Evolutionary conservation across 2,888 invertebrate species (phyloP), one percentile per base, ranked within the genome.

Genomic region (Spialia ferax): DNA sequence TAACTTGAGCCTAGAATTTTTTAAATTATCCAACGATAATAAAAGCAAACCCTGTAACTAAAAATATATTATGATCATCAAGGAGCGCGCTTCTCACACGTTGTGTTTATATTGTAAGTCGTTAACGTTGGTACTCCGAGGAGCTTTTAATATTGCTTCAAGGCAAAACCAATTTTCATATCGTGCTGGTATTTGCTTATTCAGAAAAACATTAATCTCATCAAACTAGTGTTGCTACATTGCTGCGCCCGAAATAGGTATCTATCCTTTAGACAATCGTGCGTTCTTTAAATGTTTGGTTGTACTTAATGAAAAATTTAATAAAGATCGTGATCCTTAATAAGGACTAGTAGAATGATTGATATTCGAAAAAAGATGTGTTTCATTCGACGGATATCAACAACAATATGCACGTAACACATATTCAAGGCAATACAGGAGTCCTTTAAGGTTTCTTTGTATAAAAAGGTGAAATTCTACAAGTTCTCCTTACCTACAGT

Each of bases 151-250:
- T 66, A 15, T 61, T 54, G 22, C 60, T 15, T 60, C 66, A 55
- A 66, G 60, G 60, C 45, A 54, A 61, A 61, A 66, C 60, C 60
- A 66, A 66, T 66, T 66, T 66, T 60, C 60, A 66, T 61, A 66
- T 61, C 66, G 42, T 52, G 18, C 42, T 32, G 54, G 60, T 61
- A 61, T 66, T 66, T 60, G 59, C 35, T 54, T 66, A 60, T 32
- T 22, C 23, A 54, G 15, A 66, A 55, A 66, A 54, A 54, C 66
- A 66, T 52, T 50, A 65, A 57, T 60, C 26, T 57, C 22, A 42
- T 42, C 13, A 57, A 10, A 29, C 32, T 38, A 42, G 23, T 10
- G 26, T 55, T 26, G 54, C 15, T 26, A 42, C 42, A 26, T 59
- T 54, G 15, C 35, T 54, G 18, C 18, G 18, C 20, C 48, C 20